phyloP scores from a whole-genome alignment of 2,113 vertebrate species.

The Nymphicus hollandicus region DNA sequence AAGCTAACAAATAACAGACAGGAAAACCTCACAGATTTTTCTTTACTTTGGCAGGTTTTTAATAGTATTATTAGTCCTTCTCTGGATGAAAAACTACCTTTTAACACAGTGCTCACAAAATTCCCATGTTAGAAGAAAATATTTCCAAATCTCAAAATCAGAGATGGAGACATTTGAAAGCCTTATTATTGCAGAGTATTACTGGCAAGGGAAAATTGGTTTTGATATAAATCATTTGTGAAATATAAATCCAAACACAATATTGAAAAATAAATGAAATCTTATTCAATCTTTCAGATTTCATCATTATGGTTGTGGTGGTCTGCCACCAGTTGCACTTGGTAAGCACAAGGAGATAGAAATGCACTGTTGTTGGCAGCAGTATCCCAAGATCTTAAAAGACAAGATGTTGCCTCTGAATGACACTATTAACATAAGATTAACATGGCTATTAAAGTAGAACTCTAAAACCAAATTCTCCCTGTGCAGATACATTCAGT shows the following conservation, averaged over 20 bases:
- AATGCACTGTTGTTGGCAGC: not conserved
- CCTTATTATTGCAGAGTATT: not conserved
- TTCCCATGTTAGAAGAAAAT: not conserved
- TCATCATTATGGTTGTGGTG: not conserved
- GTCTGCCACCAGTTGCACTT: not conserved
- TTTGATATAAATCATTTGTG: not conserved
- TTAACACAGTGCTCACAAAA: not conserved
- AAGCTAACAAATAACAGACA: not conserved
- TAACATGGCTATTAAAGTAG: not conserved
- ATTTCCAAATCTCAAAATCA: not conserved
- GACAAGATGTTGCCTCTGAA: not conserved
- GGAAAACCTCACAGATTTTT: not conserved
- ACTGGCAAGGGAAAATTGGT: not conserved
- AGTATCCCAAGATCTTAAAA: not conserved
- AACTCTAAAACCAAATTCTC: not conserved
- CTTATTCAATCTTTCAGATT: not conserved
- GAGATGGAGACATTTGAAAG: not conserved
- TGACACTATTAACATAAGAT: not conserved
- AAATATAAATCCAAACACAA: not conserved
- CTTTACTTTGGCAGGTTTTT: not conserved
- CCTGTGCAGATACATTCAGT: not conserved
- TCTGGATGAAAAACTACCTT: not conserved
- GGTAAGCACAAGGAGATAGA: not conserved
- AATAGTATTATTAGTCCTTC: not conserved
- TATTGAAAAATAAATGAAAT: not conserved